A percentile compares a stretch with the other conserved stretches of the same genome.
Conservation (phyloP, 2,888 invertebrate species). For the Cancer borealis region DNA sequence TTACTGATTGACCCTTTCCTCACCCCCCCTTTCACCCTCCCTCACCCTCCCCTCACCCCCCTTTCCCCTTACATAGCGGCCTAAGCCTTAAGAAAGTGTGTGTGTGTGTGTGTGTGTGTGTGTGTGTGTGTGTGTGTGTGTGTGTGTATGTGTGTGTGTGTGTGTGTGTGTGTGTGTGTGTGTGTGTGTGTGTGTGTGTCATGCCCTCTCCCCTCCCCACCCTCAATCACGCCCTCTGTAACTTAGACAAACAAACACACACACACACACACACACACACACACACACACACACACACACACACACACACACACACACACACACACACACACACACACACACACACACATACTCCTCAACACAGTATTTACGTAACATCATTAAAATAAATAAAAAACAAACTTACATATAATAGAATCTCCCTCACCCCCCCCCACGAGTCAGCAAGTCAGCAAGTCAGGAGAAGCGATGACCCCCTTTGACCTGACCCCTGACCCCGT, state of each 20-base stretch:
- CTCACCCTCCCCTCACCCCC: neutral
- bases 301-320: no score
- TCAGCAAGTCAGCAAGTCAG: no score
- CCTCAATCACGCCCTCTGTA: neutral
- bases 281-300: no score
- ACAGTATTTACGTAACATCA: no score
- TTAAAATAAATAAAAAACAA: no score
- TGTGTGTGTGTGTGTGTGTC: slow-evolving; percentile 3
- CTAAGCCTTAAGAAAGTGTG: neutral
- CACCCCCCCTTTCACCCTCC: neutral
- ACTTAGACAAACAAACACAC: neutral
- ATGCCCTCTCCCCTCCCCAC: neutral
- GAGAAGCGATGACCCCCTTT: neutral
- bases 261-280: neutral
- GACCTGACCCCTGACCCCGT: neutral
- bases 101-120: neutral
- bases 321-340: no score
- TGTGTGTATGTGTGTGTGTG: slow-evolving; percentile 33
- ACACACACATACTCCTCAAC: no score
- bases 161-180: slow-evolving; percentile 26
- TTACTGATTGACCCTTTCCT: neutral
- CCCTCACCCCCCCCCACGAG: no score
- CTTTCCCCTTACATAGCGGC: neutral
- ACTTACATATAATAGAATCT: no score
- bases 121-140: slow-evolving; percentile 44